Percentiles rank a stretch among this genome's conserved stretches.
phyloP scores from a whole-genome alignment of 2,888 invertebrate species.

The Protodeltote pygarga region DNA sequence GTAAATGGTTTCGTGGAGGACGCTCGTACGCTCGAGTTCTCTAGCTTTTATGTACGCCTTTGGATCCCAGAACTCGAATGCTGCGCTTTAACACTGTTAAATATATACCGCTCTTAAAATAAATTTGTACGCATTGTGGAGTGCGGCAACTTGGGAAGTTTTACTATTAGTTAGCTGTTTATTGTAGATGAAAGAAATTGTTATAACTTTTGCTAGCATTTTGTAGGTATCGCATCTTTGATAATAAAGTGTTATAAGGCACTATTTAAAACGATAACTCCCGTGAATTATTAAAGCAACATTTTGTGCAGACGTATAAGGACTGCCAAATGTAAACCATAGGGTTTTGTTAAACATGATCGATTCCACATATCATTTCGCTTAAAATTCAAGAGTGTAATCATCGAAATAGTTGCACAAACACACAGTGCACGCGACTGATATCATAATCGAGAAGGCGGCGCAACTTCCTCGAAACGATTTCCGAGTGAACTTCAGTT shows the following conservation, averaged over 20 bases:
- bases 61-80: constrained; percentile 44
- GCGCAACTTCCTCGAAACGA: constrained; percentile 18
- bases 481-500: constrained; percentile 22
- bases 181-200: constrained; percentile 2
- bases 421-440: constrained; percentile 17
- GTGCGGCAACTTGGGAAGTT: constrained; percentile 15
- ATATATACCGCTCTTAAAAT: constrained; percentile 26
- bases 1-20: constrained; percentile 60
- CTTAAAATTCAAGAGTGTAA: background rate
- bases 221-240: too few species aligned
- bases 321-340: too few species aligned
- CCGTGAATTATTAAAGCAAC: too few species aligned
- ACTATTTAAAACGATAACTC: too few species aligned
- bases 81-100: constrained; percentile 25
- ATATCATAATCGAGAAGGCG: constrained; percentile 22
- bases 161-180: constrained; percentile 10
- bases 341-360: constrained; percentile 3
- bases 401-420: constrained; percentile 13
- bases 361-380: constrained; percentile 3
- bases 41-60: constrained; percentile 48
- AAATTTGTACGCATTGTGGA: constrained; percentile 20
- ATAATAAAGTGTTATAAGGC: too few species aligned
- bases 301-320: too few species aligned
- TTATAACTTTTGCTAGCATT: constrained; percentile 2
- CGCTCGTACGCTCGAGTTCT: constrained; percentile 54